These are phyloP conservation scores for Pan troglodytes DNA, from an alignment of 2,113 vertebrate genomes.

Conservation along the genomic window NHGRI_mPanTro3-v2.1_pri NC_086015.1:200535001-200535500, in stretches of 20 bases:
- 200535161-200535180: not conserved
- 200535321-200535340: not conserved
- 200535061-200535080: too few relatives aligned
- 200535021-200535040: too few relatives aligned
- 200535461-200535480: not conserved
- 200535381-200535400: not conserved
- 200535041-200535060: too few relatives aligned
- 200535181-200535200: not conserved
- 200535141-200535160: too few relatives aligned
- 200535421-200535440: not conserved
- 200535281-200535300: not conserved
- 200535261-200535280: accelerated
- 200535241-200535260: not conserved
- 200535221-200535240: not conserved
- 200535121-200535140: too few relatives aligned
- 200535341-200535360: not conserved
- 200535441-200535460: not conserved
- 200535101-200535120: too few relatives aligned
- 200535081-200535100: too few relatives aligned
- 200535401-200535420: not conserved
- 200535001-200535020: too few relatives aligned
- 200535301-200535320: not conserved
- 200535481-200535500: not conserved
- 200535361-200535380: not conserved
- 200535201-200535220: not conserved